Evolutionary conservation across 2,888 invertebrate species (phyloP), one percentile per base, ranked within the genome.

Genomic region (Pyralis farinalis): DNA sequence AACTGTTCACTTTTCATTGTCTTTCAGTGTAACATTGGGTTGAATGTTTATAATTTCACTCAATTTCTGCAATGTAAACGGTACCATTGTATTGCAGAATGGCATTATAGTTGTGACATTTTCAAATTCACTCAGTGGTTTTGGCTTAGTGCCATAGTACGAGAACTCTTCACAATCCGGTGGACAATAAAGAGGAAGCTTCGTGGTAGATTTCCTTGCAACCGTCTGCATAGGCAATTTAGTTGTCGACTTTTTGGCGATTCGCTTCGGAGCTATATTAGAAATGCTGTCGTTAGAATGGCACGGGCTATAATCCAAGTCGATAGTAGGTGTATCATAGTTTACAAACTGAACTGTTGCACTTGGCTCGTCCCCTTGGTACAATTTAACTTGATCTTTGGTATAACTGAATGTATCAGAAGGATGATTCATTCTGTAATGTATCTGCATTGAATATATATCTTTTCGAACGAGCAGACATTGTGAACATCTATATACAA

Each of bases 131-230:
- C 85, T 71, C 1, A 85, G 58, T 0, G 75, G 56, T 0, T 57
- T 57, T 0, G 90, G 82, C 40, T 63, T 71, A 1, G 68, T 63
- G 0, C 91, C 90, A 40, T 92, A 92, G 52, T 76, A 90, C 0
- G 91, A 91, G 49, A 70, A 88, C 25, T 75, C 79, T 0, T 54
- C 51, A 0, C 49, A 49, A 0, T 41, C 32, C 0, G 62, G 54
- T 0, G 45, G 53, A 0, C 44, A 37, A 12, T 37, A 39, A 10
- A 47, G 45, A 0, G 85, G 83, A 10, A 80, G 49, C 53, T 77
- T 84, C 8, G 90, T 87, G 0, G 91, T 91, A 0, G 91, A 91
- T 54, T 92, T 92, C 29, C 58, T 79, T 0, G 87, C 85, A 0
- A 82, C 61, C 0, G 59, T 5, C 8, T 53, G 34, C 2, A 40